Percentiles rank a stretch among this genome's conserved stretches.
phyloP scores from a whole-genome alignment of 2,797 vertebrate genomes.

The Alosa sapidissima region DNA sequence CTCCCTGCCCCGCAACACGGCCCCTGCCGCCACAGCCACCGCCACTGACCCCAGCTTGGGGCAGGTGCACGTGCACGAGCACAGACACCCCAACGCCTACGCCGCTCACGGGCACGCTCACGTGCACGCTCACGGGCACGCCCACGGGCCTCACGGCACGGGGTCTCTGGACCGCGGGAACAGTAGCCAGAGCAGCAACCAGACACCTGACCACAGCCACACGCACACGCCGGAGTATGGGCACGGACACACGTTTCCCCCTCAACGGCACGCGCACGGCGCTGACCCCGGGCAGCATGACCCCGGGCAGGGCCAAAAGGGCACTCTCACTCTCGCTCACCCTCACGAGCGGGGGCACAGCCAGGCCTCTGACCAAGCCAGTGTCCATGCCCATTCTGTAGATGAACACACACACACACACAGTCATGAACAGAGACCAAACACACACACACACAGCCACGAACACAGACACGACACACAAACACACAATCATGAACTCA shows the following conservation, averaged over 20 bases:
- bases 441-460: not conserved
- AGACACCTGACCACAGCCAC: constrained; percentile 59
- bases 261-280: too few relatives aligned
- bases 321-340: not conserved
- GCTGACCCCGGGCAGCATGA: not conserved
- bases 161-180: constrained; percentile 45
- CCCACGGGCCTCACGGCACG: constrained; percentile 17
- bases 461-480: not conserved
- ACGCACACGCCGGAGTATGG: constrained; percentile 55
- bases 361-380: not conserved
- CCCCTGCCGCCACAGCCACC: not conserved
- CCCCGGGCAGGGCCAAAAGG: not conserved
- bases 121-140: constrained; percentile 20
- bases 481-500: not conserved
- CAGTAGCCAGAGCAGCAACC: constrained; percentile 57
- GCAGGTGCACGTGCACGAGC: not conserved
- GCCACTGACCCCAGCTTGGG: not conserved
- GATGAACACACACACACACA: not conserved
- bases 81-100: not conserved
- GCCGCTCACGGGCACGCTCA: not conserved
- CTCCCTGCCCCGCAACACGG: constrained; percentile 38
- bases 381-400: not conserved
- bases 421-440: not conserved
- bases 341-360: not conserved
- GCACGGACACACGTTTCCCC: not conserved